Evolutionary conservation across 2,113 vertebrate species (phyloP).

Genomic region (Rousettus leschenaultii): DNA sequence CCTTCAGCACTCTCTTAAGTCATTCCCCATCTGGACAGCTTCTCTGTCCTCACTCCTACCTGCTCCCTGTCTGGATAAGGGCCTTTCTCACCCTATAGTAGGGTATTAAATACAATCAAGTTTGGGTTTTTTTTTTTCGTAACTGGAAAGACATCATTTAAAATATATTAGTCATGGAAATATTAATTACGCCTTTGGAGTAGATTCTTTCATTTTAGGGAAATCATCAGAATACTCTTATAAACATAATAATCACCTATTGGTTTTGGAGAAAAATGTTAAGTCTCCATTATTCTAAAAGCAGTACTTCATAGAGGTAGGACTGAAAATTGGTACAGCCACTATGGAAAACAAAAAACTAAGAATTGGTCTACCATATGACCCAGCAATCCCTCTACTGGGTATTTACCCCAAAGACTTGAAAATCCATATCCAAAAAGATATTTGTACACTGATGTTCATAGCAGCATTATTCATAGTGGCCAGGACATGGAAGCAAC

Average conservation of each 20-base stretch:
- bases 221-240: neutral
- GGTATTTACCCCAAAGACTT: too few relatives aligned
- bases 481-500: too few relatives aligned
- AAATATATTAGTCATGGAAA: neutral
- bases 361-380: too few relatives aligned
- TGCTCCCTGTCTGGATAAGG: neutral
- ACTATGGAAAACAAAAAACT: too few relatives aligned
- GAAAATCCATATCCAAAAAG: too few relatives aligned
- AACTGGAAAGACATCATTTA: neutral
- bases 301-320: neutral
- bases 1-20: neutral
- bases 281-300: neutral
- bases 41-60: neutral
- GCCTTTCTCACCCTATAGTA: neutral
- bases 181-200: neutral
- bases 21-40: neutral
- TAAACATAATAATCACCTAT: neutral
- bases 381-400: too few relatives aligned
- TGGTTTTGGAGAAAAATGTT: neutral
- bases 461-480: too few relatives aligned
- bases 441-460: too few relatives aligned
- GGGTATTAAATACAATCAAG: neutral
- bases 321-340: too few relatives aligned
- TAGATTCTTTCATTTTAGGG: neutral
- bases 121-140: neutral